Evolutionary conservation across 2,888 invertebrate species (phyloP).

Genomic region (Carterocephalus palaemon): DNA sequence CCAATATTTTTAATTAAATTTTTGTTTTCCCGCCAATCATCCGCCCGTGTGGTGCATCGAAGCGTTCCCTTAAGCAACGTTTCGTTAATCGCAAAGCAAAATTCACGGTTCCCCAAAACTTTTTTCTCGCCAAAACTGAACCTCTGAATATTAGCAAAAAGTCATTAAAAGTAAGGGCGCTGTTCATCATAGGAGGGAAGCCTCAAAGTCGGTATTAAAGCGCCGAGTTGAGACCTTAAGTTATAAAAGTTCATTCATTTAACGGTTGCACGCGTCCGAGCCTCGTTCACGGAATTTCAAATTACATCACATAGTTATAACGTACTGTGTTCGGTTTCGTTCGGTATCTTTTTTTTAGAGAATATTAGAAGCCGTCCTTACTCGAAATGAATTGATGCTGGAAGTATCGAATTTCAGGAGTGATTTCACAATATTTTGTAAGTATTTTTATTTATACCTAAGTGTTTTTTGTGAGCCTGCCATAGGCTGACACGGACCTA

Average conservation of each 20-base stretch:
- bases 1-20: too few relatives aligned
- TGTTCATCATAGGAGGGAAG: constrained; percentile 66
- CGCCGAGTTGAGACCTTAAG: constrained; percentile 62
- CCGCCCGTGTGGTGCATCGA: too few relatives aligned
- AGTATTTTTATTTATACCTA: too few relatives aligned
- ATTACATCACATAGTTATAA: constrained; percentile 47
- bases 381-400: too few relatives aligned
- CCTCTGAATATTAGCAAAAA: constrained; percentile 75
- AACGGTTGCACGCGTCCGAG: constrained; percentile 66
- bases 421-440: too few relatives aligned
- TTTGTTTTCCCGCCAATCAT: too few relatives aligned
- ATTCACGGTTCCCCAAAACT: constrained; percentile 46
- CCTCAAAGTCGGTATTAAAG: constrained; percentile 73
- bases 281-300: constrained; percentile 59
- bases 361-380: too few relatives aligned
- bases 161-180: constrained; percentile 76
- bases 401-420: too few relatives aligned
- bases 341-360: constrained; percentile 17
- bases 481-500: too few relatives aligned
- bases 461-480: too few relatives aligned
- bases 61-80: constrained; percentile 33
- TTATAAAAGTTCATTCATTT: constrained; percentile 79
- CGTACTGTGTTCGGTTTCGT: constrained; percentile 25
- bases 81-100: constrained; percentile 48
- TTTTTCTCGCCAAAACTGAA: constrained; percentile 55